These are phyloP conservation scores for Stratiolaelaps scimitus DNA, from an alignment of 1,140 invertebrate genomes.

Conservation along the genomic window DNA sequence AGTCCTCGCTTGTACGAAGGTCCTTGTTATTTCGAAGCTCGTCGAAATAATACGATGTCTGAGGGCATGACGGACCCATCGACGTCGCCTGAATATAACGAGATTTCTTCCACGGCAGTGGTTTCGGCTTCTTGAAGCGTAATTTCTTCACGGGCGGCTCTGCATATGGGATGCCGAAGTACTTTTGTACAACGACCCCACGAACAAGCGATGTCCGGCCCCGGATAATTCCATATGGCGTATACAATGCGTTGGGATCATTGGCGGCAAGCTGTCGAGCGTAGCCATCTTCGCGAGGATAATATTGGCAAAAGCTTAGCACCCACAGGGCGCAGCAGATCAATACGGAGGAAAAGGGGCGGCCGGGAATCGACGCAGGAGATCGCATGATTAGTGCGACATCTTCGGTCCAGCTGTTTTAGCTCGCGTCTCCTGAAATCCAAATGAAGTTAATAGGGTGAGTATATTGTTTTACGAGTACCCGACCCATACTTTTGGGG, in stretches of 20 bases:
- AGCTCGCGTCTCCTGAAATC: too few species aligned
- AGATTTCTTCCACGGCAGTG: constrained; percentile 34
- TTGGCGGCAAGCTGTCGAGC: too few species aligned
- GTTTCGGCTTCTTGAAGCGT: constrained; percentile 43
- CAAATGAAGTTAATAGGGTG: too few species aligned
- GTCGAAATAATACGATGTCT: constrained; percentile 30
- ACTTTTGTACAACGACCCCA: neutral
- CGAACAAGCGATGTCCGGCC: neutral
- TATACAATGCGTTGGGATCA: neutral
- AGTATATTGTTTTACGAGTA: too few species aligned
- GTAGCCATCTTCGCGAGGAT: too few species aligned
- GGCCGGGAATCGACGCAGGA: too few species aligned
- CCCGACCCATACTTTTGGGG: too few species aligned
- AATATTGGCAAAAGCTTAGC: too few species aligned
- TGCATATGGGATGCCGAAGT: constrained; percentile 55
- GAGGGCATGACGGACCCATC: constrained; percentile 35
- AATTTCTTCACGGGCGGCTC: constrained; percentile 52
- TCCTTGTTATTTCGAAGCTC: constrained; percentile 34
- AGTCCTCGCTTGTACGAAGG: constrained; percentile 59
- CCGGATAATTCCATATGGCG: constrained; percentile 20
- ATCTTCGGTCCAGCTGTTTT: too few species aligned
- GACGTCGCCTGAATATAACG: constrained; percentile 32
- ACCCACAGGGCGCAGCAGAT: too few species aligned
- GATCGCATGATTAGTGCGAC: too few species aligned
- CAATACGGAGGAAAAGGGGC: too few species aligned